phyloP scores from a whole-genome alignment of 2,797 vertebrate species.

The Coregonus ussuriensis region DNA sequence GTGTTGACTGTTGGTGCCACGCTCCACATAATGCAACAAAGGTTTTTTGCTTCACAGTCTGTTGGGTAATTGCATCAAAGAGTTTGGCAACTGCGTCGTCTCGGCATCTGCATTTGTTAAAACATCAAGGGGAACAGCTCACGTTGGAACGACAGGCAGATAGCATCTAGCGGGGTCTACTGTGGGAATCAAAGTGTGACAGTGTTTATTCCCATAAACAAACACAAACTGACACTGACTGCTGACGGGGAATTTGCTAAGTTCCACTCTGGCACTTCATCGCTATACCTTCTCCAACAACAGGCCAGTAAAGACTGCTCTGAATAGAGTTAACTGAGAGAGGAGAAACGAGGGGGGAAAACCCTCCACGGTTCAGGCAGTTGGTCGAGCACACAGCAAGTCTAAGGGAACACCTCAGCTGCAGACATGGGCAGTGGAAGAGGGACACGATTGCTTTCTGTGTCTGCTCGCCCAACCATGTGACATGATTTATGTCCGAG shows the following conservation, averaged over 20 bases:
- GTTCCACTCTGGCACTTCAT: conserved; percentile 15
- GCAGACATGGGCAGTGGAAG: conserved; percentile 11
- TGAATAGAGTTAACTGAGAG: neutral
- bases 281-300: neutral
- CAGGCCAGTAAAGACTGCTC: neutral
- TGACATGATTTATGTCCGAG: conserved; percentile 75
- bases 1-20: conserved; percentile 57
- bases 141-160: conserved; percentile 56
- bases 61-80: conserved; percentile 76
- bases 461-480: conserved; percentile 65
- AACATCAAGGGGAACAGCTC: conserved; percentile 61
- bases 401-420: conserved; percentile 12
- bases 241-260: conserved; percentile 42
- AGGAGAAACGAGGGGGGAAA: neutral
- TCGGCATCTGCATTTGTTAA: conserved; percentile 60
- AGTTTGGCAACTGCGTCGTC: conserved; percentile 56
- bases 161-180: conserved; percentile 54
- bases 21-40: conserved; percentile 66
- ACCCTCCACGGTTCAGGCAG: conserved; percentile 6
- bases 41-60: conserved; percentile 72
- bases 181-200: conserved; percentile 51
- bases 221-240: conserved; percentile 43
- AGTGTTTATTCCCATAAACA: conserved; percentile 57
- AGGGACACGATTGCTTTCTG: conserved; percentile 52
- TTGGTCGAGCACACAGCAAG: conserved; percentile 9